Base-by-base conservation (phyloP, 2,797 vertebrate genomes). In the Tangara arthus region DNA sequence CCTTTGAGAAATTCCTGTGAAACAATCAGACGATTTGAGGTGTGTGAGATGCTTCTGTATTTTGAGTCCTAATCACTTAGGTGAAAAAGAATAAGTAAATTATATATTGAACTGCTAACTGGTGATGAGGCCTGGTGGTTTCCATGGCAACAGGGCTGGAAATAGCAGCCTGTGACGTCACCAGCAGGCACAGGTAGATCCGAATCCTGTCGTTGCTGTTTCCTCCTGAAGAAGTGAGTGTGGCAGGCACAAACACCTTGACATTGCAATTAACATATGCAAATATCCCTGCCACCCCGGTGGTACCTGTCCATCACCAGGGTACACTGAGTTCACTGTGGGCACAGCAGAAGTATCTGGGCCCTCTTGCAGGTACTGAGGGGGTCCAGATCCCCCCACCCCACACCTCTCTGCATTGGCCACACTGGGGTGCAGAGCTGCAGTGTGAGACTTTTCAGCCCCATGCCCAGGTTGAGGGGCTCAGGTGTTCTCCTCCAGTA, bases 81-180 rank as follows among this genome's bases (percentile, higher is more conserved):
- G 95, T 96, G 97, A 96, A 97, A 96, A 95, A 97, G 96, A 98
- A 96, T 97, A 98, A 98, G 97, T 98, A 98, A 98, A 98, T 98
- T 98, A 98, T 98, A 98, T 97, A 98, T 97, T 98, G 97, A 98
- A 98, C 98, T 77, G 91, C 97, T 98, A 98, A 98, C 98, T 98
- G 97, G 97, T 98, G 97, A 97, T 97, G 98, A 97, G 98, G 98
- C 98, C 98, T 98, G 98, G 97, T 97, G 97, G 98, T 98, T 98
- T 97, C 98, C 97, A 98, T 98, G 98, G 98, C 96, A 98, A 98
- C 98, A 4, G 11, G 96, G 97, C 97, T 98, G 98, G 98, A 98
- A 98, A 98, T 98, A 98, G 98, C 97, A 97, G 89, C n/a, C 92
- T 42, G 96, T 97, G 97, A 98, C 97, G 93, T 98, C 89, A 92